A percentile compares a stretch with the other conserved stretches of the same genome.
Conservation (phyloP, 2,888 invertebrate species). For the Amiota minor region DNA sequence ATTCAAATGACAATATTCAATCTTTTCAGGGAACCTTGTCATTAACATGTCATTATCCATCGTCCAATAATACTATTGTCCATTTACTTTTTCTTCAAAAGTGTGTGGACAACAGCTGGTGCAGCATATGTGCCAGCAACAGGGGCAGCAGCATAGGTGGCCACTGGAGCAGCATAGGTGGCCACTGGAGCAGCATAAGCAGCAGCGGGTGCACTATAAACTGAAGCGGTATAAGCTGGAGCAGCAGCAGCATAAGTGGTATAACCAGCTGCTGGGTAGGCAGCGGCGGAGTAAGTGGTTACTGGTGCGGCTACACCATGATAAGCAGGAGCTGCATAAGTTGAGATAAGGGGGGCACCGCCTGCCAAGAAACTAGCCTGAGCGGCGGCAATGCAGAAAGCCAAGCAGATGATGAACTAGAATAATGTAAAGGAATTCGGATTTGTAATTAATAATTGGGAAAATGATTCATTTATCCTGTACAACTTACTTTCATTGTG, state of each 20-base stretch:
- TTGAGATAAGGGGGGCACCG: slow-evolving; percentile 47
- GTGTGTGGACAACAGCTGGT: slow-evolving; percentile 55
- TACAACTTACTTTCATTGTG: slow-evolving; percentile 55
- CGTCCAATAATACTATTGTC: not conserved
- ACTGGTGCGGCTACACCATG: slow-evolving; percentile 36
- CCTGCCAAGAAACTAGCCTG: slow-evolving; percentile 59
- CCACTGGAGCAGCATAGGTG: slow-evolving; percentile 44
- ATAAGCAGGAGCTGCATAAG: slow-evolving; percentile 45
- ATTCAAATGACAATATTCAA: too few species aligned
- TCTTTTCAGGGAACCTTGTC: too few species aligned
- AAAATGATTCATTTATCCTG: not conserved
- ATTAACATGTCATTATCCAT: too few species aligned
- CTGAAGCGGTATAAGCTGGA: slow-evolving; percentile 46
- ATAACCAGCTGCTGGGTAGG: slow-evolving; percentile 41
- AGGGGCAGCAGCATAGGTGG: slow-evolving; percentile 50
- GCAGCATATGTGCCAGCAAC: slow-evolving; percentile 55
- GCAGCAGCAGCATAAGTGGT: slow-evolving; percentile 45
- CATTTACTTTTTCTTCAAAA: slow-evolving; percentile 62
- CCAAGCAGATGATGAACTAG: slow-evolving; percentile 67
- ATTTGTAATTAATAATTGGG: not conserved
- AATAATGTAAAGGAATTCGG: slow-evolving; percentile 5
- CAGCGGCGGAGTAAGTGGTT: slow-evolving; percentile 45
- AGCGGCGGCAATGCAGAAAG: slow-evolving; percentile 64
- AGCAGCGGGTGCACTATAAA: slow-evolving; percentile 52
- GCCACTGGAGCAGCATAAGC: slow-evolving; percentile 43